Evolutionary conservation across 2,113 vertebrate species (phyloP).

Genomic region (Perca flavescens): DNA sequence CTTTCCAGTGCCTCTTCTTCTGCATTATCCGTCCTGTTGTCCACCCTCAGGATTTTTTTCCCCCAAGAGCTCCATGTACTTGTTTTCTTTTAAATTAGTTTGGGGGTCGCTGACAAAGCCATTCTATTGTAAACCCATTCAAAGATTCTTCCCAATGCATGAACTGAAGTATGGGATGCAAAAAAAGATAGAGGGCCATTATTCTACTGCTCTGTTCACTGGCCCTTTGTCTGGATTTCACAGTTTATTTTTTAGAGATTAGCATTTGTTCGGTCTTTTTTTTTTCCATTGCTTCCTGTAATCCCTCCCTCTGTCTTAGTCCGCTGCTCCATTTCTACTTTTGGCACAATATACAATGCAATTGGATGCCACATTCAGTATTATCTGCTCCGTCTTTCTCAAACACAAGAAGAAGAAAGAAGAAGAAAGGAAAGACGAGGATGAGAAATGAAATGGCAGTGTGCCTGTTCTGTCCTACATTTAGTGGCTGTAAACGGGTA

Average conservation of each 20-base stretch:
- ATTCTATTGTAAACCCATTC: constrained; percentile 43
- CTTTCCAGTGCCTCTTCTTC: constrained; percentile 36
- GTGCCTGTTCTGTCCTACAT: neutral
- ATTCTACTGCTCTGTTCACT: constrained; percentile 31
- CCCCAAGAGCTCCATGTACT: constrained; percentile 13
- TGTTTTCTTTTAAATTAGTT: constrained; percentile 66
- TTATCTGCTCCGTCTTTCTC: constrained; percentile 12
- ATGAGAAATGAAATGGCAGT: constrained; percentile 3
- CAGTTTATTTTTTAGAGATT: constrained; percentile 49
- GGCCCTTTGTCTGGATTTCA: constrained; percentile 46
- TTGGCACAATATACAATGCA: constrained; percentile 35
- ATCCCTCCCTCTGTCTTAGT: constrained; percentile 35
- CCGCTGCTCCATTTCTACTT: constrained; percentile 18
- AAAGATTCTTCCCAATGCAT: constrained; percentile 43
- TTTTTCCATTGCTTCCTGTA: constrained; percentile 18
- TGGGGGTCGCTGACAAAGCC: constrained; percentile 52
- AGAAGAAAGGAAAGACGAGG: neutral
- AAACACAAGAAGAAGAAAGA: constrained; percentile 2
- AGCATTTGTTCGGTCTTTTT: constrained; percentile 43
- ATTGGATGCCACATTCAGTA: constrained; percentile 33
- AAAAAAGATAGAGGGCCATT: constrained; percentile 30
- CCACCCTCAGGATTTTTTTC: constrained; percentile 26
- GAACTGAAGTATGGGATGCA: constrained; percentile 24
- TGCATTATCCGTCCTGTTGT: constrained; percentile 30
- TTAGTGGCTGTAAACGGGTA: neutral